phyloP scores from a whole-genome alignment of 2,113 vertebrate species.

The Tupaia chinensis region DNA sequence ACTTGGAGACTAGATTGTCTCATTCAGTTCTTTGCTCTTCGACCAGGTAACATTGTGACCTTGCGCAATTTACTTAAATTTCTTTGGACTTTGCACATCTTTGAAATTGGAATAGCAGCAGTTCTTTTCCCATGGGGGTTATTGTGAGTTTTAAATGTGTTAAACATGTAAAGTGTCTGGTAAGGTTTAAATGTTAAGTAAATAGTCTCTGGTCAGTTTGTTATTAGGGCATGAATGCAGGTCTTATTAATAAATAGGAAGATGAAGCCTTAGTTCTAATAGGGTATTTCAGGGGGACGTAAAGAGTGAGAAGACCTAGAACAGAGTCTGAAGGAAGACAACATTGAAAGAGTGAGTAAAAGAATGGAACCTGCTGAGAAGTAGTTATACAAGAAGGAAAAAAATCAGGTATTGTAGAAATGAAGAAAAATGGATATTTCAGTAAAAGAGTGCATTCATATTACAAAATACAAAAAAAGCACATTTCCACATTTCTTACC shows the following conservation, averaged over 20 bases:
- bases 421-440: background rate
- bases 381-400: background rate
- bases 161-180: background rate
- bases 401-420: background rate
- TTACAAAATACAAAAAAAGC: background rate
- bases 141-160: background rate
- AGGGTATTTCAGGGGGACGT: background rate
- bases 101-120: slow-evolving; percentile 15
- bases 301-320: background rate
- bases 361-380: background rate
- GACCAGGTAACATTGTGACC: background rate
- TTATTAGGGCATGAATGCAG: background rate
- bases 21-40: background rate
- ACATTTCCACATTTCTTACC: background rate
- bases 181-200: background rate
- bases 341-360: background rate
- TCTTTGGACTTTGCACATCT: background rate
- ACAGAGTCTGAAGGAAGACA: background rate
- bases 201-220: background rate
- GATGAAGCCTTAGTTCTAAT: background rate
- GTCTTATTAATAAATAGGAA: background rate
- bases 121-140: background rate
- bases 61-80: background rate
- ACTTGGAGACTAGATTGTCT: background rate
- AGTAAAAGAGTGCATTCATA: background rate